These are phyloP conservation scores for Zophobas morio DNA, from an alignment of 1,140 invertebrate genomes.

Conservation along the genomic window DNA sequence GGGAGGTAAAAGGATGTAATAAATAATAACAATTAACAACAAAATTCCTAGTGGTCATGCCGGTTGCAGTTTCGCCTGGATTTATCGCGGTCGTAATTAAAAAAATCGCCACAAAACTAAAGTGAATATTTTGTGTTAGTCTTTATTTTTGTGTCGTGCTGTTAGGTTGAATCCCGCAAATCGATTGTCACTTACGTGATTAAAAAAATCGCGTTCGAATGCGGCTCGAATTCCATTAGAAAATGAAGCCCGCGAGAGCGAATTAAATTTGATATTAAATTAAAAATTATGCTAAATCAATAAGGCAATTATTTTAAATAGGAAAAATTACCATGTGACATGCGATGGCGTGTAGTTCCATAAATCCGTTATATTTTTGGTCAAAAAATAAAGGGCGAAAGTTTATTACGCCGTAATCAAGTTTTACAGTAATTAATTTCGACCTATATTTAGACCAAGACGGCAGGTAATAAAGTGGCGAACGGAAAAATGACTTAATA, in stretches of 20 bases:
- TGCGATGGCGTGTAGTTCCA: slow-evolving; percentile 16
- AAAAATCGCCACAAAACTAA: too few species aligned
- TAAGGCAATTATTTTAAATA: slow-evolving; percentile 29
- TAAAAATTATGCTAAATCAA: slow-evolving; percentile 26
- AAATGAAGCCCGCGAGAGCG: slow-evolving; percentile 11
- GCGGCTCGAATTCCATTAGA: slow-evolving; percentile 15
- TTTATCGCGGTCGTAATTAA: too few species aligned
- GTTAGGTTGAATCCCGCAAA: neutral
- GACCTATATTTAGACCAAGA: neutral
- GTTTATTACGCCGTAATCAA: slow-evolving; percentile 10
- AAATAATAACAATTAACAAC: too few species aligned
- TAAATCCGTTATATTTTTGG: slow-evolving; percentile 11
- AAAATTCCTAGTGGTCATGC: too few species aligned
- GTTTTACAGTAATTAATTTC: slow-evolving; percentile 13
- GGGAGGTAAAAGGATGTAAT: too few species aligned
- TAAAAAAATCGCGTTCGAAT: neutral
- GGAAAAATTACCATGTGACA: slow-evolving; percentile 19
- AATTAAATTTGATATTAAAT: slow-evolving; percentile 13
- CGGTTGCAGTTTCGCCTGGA: too few species aligned
- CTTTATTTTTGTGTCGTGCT: too few species aligned
- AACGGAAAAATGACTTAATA: too few species aligned
- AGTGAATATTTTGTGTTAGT: too few species aligned
- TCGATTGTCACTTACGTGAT: slow-evolving; percentile 7
- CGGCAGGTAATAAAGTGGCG: too few species aligned
- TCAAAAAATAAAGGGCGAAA: slow-evolving; percentile 2